Conservation (phyloP, 2,888 invertebrate genomes). For the Rhingia rostrata region DNA sequence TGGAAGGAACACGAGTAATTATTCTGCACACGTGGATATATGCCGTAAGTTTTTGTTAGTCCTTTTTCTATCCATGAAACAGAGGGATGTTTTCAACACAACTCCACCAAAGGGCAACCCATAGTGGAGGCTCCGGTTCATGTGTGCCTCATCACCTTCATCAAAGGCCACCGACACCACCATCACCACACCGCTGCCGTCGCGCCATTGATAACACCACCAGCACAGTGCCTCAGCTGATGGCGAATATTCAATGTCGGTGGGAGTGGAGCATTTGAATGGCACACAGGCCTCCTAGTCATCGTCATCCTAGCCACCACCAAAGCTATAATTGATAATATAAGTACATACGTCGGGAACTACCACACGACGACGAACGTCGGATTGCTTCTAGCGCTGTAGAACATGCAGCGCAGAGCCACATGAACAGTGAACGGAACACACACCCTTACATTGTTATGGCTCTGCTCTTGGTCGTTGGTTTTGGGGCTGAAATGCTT, state of each 20-base stretch:
- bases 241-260: slow-evolving; percentile 46
- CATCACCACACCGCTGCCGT: not conserved
- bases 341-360: slow-evolving; percentile 39
- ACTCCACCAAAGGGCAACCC: slow-evolving; percentile 40
- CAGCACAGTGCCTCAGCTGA: slow-evolving; percentile 23
- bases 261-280: slow-evolving; percentile 46
- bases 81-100: not conserved
- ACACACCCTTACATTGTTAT: slow-evolving; percentile 15
- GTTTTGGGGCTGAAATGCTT: slow-evolving; percentile 30
- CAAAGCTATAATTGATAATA: slow-evolving; percentile 62
- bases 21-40: slow-evolving; percentile 44
- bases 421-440: not conserved
- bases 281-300: slow-evolving; percentile 41
- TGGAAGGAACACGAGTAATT: slow-evolving; percentile 58
- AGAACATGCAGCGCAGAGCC: slow-evolving; percentile 9
- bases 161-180: slow-evolving; percentile 40
- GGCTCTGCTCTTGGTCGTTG: slow-evolving; percentile 20
- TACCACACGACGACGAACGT: slow-evolving; percentile 16
- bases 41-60: slow-evolving; percentile 39
- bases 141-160: slow-evolving; percentile 67
- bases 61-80: slow-evolving; percentile 35
- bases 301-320: slow-evolving; percentile 11
- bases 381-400: slow-evolving; percentile 22
- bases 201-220: slow-evolving; percentile 8
- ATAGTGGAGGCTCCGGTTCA: slow-evolving; percentile 45